phyloP scores from a whole-genome alignment of 2,888 invertebrate species.

The Lasioglossum malachurum region DNA sequence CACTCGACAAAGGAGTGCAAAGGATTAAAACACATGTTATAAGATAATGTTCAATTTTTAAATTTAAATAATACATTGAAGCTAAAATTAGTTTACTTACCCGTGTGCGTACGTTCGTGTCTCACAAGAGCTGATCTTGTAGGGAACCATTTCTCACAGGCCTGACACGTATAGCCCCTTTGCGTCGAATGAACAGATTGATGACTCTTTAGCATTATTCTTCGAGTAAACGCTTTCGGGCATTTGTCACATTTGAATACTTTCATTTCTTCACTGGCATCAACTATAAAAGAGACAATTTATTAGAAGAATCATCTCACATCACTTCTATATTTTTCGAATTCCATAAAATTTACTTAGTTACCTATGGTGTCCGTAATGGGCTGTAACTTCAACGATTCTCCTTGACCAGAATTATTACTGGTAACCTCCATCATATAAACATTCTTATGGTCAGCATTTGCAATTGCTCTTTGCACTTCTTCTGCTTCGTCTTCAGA shows the following conservation, averaged over 20 bases:
- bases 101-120: conserved; percentile 90
- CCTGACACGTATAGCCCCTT: conserved; percentile 86
- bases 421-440: conserved; percentile 82
- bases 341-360: not conserved
- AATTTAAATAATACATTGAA: not conserved
- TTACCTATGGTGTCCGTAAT: conserved; percentile 75
- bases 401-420: conserved; percentile 72
- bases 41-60: not conserved
- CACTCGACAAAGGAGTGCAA: too few species aligned
- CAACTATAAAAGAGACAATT: conserved; percentile 66
- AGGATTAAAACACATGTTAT: not conserved
- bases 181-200: conserved; percentile 88
- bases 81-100: conserved; percentile 72
- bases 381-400: conserved; percentile 77
- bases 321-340: not conserved
- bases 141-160: conserved; percentile 89
- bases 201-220: conserved; percentile 88
- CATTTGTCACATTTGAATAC: conserved; percentile 88
- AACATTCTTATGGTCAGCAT: conserved; percentile 80
- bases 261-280: conserved; percentile 84
- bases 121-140: conserved; percentile 89
- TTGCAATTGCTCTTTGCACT: conserved; percentile 79
- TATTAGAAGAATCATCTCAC: not conserved
- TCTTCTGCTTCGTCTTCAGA: conserved; percentile 83
- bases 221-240: conserved; percentile 88